Evolutionary conservation across 2,888 invertebrate genomes (phyloP).

Genomic region (Horisme vitalbata): DNA sequence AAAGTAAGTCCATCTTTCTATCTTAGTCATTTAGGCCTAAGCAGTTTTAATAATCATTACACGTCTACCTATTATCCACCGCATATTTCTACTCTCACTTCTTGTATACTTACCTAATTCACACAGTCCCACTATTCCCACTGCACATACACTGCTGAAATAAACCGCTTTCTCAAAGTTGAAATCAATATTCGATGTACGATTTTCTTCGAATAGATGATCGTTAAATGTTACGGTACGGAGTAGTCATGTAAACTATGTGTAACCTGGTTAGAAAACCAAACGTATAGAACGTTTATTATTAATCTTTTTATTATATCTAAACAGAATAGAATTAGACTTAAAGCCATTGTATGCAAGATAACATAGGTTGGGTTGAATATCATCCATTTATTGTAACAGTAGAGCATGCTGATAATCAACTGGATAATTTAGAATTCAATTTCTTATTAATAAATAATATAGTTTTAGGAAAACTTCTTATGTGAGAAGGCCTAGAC

Average conservation of each 20-base stretch:
- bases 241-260: background rate
- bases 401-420: background rate
- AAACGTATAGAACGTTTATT: background rate
- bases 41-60: background rate
- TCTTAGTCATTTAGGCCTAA: slow-evolving; percentile 7
- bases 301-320: background rate
- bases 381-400: background rate
- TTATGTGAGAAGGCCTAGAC: slow-evolving; percentile 42
- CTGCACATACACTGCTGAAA: slow-evolving; percentile 2
- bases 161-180: slow-evolving; percentile 3
- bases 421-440: slow-evolving; percentile 1
- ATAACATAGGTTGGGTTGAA: background rate
- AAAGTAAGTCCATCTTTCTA: background rate
- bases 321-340: background rate
- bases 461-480: slow-evolving; percentile 16
- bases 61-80: background rate
- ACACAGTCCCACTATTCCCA: background rate
- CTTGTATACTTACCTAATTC: background rate
- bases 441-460: slow-evolving; percentile 2
- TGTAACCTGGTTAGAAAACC: background rate
- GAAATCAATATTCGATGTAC: background rate
- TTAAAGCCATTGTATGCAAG: background rate
- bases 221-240: background rate
- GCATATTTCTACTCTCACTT: slow-evolving; percentile 7
- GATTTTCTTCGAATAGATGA: background rate